These are phyloP conservation scores for Corydoras sp. DNA, from an alignment of 2,113 vertebrate genomes.

Conservation along the genomic window DNA sequence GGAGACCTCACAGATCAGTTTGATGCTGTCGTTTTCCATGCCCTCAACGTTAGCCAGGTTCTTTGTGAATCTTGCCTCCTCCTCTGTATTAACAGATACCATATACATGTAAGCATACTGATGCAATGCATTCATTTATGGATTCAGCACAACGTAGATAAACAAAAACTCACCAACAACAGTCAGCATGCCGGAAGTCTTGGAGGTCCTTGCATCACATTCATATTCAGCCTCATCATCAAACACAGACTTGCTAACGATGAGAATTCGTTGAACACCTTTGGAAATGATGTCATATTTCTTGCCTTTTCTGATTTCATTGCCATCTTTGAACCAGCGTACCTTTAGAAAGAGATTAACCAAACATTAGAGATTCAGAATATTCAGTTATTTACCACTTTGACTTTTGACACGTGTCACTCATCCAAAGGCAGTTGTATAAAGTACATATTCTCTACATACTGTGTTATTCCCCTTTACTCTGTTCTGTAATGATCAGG, in stretches of 20 bases:
- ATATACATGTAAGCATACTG: neutral
- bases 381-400: no score
- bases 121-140: neutral
- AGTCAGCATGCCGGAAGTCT: slow-evolving; percentile 89
- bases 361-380: no score
- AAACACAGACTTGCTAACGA: slow-evolving; percentile 85
- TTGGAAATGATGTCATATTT: slow-evolving; percentile 92
- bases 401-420: no score
- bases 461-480: no score
- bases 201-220: slow-evolving; percentile 86
- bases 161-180: slow-evolving; percentile 77
- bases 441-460: no score
- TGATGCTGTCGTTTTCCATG: slow-evolving; percentile 87
- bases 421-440: no score
- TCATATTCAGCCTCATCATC: slow-evolving; percentile 97
- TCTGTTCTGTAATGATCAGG: no score
- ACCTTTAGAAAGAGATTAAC: slow-evolving; percentile 66
- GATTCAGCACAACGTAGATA: neutral
- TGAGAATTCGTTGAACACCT: slow-evolving; percentile 80
- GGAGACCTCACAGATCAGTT: slow-evolving; percentile 90
- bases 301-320: slow-evolving; percentile 95
- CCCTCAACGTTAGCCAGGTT: slow-evolving; percentile 88
- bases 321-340: slow-evolving; percentile 92
- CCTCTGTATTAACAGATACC: slow-evolving; percentile 70
- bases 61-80: slow-evolving; percentile 91